These are phyloP conservation scores for Bubo blakistoni DNA, from an alignment of 2,113 vertebrate species.

Conservation along the genomic window DNA sequence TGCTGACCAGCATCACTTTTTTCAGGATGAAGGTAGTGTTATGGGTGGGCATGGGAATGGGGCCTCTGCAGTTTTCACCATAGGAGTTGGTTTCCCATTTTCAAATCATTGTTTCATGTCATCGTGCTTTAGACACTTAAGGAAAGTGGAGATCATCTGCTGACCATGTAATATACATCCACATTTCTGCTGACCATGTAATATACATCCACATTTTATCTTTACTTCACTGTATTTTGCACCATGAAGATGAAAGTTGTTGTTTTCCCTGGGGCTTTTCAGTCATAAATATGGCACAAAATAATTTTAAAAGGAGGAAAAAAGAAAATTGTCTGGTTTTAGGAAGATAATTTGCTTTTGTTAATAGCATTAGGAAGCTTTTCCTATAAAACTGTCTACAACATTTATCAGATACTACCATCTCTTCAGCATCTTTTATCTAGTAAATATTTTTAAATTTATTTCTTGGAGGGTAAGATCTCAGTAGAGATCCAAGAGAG, in stretches of 20 bases:
- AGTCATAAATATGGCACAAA: neutral
- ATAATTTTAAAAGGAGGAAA: neutral
- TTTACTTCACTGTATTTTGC: neutral
- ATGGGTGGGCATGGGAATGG: neutral
- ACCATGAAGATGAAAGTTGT: neutral
- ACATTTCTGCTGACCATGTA: neutral
- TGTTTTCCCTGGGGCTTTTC: neutral
- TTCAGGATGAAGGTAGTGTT: constrained; percentile 95
- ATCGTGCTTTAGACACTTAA: neutral
- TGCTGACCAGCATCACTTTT: constrained; percentile 98
- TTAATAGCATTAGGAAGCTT: neutral
- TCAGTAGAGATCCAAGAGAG: neutral
- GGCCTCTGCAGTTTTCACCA: neutral
- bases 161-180: neutral
- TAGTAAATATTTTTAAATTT: neutral
- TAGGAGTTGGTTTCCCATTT: neutral
- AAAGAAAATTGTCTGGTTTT: neutral
- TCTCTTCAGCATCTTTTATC: neutral
- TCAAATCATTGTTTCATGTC: neutral
- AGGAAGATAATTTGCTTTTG: neutral
- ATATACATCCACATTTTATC: neutral
- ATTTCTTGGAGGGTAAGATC: neutral
- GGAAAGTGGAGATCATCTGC: neutral
- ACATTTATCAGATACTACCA: neutral
- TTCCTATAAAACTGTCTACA: neutral